These are phyloP conservation scores for Sylvia atricapilla DNA, from an alignment of 2,113 vertebrate genomes.

Conservation along the genomic window DNA sequence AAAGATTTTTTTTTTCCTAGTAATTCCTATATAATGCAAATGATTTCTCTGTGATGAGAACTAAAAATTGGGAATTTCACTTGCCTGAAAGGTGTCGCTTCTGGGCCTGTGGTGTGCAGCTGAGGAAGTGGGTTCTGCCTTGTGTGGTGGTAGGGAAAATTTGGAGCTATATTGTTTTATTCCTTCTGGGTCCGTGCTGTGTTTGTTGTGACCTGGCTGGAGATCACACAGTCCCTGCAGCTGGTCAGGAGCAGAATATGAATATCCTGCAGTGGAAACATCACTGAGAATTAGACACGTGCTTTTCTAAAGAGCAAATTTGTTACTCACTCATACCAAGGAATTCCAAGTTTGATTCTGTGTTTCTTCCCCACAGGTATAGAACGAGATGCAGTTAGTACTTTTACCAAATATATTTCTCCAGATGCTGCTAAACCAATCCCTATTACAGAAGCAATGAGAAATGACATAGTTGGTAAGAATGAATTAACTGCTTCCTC, in stretches of 20 bases:
- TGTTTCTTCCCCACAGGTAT: slow-evolving; percentile 80
- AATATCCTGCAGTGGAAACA: not conserved
- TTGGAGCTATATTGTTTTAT: not conserved
- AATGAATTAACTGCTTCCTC: not conserved
- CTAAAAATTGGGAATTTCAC: not conserved
- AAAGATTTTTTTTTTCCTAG: not conserved
- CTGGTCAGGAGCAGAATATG: not conserved
- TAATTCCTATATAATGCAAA: not conserved
- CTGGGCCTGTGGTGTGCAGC: not conserved
- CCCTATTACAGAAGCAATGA: slow-evolving; percentile 92
- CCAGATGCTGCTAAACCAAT: slow-evolving; percentile 95
- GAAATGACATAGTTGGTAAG: slow-evolving; percentile 98
- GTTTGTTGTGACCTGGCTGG: not conserved
- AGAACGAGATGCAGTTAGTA: slow-evolving; percentile 94
- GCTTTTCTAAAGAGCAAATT: not conserved
- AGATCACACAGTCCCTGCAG: not conserved
- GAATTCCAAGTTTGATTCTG: not conserved
- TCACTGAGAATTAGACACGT: not conserved
- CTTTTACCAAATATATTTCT: slow-evolving; percentile 98
- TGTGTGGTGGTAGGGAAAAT: not conserved
- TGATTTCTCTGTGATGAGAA: not conserved
- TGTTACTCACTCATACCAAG: not conserved
- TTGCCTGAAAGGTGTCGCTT: not conserved
- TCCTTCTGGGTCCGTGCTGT: not conserved
- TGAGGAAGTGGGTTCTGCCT: not conserved